A percentile compares a stretch with the other conserved stretches of the same genome.
These are phyloP conservation scores for Cataglyphis rosenhaueri DNA, from an alignment of 2,888 invertebrate species.

Conservation along the genomic window DNA sequence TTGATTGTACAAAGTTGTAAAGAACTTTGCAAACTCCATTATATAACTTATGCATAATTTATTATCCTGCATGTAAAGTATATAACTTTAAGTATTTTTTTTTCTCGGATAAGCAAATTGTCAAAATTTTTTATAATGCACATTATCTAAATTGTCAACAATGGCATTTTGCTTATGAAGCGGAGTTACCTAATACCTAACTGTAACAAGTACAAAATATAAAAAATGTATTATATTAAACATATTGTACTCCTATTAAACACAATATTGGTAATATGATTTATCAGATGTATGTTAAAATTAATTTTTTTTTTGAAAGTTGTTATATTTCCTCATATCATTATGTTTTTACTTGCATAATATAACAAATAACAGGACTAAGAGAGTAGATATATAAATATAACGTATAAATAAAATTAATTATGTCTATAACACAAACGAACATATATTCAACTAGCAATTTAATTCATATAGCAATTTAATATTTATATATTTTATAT, in stretches of 20 bases:
- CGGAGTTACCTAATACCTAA: neutral
- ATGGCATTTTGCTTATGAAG: neutral
- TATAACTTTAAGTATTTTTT: neutral
- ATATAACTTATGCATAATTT: constrained; percentile 7
- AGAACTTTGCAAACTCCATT: neutral
- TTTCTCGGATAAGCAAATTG: neutral
- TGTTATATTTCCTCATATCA: neutral
- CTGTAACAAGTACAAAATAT: constrained; percentile 19
- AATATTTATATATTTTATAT: constrained; percentile 12
- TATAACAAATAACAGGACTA: neutral
- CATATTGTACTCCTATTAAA: constrained; percentile 1
- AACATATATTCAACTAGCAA: constrained; percentile 60
- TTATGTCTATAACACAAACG: constrained; percentile 48
- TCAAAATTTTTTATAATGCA: neutral
- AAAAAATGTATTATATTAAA: constrained; percentile 20
- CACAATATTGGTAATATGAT: neutral
- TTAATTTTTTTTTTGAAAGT: neutral
- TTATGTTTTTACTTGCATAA: neutral
- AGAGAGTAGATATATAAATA: constrained; percentile 39
- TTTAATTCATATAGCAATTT: constrained; percentile 50
- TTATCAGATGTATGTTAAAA: neutral
- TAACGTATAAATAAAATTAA: constrained; percentile 53
- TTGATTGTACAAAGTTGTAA: neutral
- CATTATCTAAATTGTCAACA: neutral
- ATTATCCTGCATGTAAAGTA: neutral